Base-by-base conservation (phyloP, 2,113 vertebrate genomes). In the Indicator indicator region DNA sequence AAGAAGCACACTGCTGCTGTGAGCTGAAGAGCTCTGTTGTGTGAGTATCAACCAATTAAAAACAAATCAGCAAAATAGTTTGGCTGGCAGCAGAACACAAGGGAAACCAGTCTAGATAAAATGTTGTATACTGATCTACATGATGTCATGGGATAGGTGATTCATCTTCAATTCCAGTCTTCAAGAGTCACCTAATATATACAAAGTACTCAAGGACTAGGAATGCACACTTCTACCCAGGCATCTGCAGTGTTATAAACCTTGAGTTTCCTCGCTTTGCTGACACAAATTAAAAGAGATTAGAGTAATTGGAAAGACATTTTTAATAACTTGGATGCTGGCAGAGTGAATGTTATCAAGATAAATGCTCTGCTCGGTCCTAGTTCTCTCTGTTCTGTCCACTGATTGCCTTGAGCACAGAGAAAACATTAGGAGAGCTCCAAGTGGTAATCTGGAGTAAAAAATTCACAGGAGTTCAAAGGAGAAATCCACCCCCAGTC, bases 211-310 rank as follows among this genome's bases (percentile, higher is more conserved):
- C 16, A 88, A 32, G 36, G 68, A 52, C 14, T 23, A 33, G 24
- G n/a, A 88, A 62, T 2, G 2, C 4, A 13, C 6, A 40, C 19
- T 32, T 54, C 14, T 26, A 76, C 32, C 6, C 0, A 0, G 17
- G 46, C 11, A 40, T 46, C 50, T 71, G 82, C 1, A 7, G 33
- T 38, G 64, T 48, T 38, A 40, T 18, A 80, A 91, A 40, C 52
- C 38, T 83, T 72, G 86, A 78, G 38, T 52, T 32, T 54, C 74
- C 40, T 89, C 1, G 0, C 40, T 93, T 88, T 71, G 28, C 30
- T 89, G 81, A 90, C 89, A 79, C 33, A 76, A 95, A 69, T 85
- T 83, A 85, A 65, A 75, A 78, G 42, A 88, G 65, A 88, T 94
- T 88, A 86, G 48, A 70, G 36, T 72, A 86, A 93, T 62, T 95